These are phyloP conservation scores for Channa striata DNA, from an alignment of 2,797 vertebrate genomes.

Conservation along the genomic window DNA sequence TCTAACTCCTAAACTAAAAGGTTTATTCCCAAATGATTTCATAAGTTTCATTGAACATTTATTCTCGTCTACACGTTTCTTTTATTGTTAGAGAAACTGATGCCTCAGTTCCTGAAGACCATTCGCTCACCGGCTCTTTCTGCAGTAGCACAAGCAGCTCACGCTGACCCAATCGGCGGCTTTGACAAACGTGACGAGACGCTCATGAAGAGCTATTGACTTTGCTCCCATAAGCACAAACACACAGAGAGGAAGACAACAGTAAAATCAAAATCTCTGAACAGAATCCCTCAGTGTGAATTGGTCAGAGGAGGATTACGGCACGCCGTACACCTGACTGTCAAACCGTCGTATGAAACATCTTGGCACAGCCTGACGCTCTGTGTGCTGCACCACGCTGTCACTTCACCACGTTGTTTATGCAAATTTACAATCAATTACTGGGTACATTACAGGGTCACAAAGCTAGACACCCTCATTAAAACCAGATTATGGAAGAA, in stretches of 20 bases:
- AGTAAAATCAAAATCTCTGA: slow-evolving; percentile 25
- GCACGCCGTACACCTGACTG: slow-evolving; percentile 10
- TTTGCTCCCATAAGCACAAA: slow-evolving; percentile 9
- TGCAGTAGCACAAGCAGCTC: not conserved
- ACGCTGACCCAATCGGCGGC: not conserved
- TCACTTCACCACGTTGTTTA: not conserved
- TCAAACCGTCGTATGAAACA: slow-evolving; percentile 10
- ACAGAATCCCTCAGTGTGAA: slow-evolving; percentile 19
- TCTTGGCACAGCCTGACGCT: slow-evolving; percentile 1
- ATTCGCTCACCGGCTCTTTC: not conserved
- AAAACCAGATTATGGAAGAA: no score
- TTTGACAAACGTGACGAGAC: slow-evolving; percentile 16
- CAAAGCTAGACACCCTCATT: not conserved
- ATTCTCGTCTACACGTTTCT: not conserved
- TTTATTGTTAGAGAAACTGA: no score
- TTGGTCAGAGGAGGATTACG: slow-evolving; percentile 27
- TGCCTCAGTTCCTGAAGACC: not conserved
- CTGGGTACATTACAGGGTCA: not conserved
- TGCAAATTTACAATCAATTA: not conserved
- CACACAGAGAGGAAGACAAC: slow-evolving; percentile 16
- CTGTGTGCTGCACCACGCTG: not conserved
- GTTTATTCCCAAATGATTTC: no score
- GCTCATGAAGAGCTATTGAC: slow-evolving; percentile 18
- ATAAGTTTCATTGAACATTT: no score
- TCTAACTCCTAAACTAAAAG: no score